Conservation (phyloP, 2,888 invertebrate species). For the Aleiodes leptofemur region DNA sequence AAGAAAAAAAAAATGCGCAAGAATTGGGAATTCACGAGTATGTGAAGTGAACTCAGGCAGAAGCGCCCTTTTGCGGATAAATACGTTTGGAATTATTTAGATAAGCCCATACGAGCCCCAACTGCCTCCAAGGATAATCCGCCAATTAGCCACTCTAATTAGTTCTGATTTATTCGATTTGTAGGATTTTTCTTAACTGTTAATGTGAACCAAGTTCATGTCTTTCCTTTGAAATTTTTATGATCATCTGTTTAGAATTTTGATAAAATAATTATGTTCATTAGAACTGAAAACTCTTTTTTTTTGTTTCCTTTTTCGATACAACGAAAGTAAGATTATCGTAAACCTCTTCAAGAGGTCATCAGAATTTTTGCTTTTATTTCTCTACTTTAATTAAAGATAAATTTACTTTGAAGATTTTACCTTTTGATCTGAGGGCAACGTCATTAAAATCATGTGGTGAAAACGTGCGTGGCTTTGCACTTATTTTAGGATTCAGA, state of each 20-base stretch:
- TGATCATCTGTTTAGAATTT: too few species aligned
- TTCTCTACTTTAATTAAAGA: neutral
- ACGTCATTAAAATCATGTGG: slow-evolving; percentile 8
- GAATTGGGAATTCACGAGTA: slow-evolving; percentile 6
- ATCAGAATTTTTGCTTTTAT: neutral
- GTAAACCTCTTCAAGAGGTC: slow-evolving; percentile 20
- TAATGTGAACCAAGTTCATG: slow-evolving; percentile 1
- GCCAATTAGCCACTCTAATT: slow-evolving; percentile 54
- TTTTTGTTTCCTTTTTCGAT: neutral
- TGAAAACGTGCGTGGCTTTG: neutral
- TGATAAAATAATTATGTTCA: too few species aligned
- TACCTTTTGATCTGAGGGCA: slow-evolving; percentile 1
- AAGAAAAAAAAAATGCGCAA: neutral
- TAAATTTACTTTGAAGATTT: neutral
- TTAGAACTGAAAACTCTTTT: too few species aligned
- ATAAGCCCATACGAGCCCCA: slow-evolving; percentile 48
- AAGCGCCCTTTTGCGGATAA: slow-evolving; percentile 34
- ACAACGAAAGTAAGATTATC: slow-evolving; percentile 7
- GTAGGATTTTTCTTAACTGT: slow-evolving; percentile 30
- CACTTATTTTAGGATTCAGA: slow-evolving; percentile 12
- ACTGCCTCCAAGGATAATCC: slow-evolving; percentile 50
- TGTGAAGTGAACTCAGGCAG: slow-evolving; percentile 15
- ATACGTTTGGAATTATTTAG: slow-evolving; percentile 40
- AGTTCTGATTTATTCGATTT: slow-evolving; percentile 54
- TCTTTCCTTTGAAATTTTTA: too few species aligned